Evolutionary conservation across 2,113 vertebrate genomes (phyloP), one percentile per base, ranked within the genome.

Genomic region (Nematolebias whitei): DNA sequence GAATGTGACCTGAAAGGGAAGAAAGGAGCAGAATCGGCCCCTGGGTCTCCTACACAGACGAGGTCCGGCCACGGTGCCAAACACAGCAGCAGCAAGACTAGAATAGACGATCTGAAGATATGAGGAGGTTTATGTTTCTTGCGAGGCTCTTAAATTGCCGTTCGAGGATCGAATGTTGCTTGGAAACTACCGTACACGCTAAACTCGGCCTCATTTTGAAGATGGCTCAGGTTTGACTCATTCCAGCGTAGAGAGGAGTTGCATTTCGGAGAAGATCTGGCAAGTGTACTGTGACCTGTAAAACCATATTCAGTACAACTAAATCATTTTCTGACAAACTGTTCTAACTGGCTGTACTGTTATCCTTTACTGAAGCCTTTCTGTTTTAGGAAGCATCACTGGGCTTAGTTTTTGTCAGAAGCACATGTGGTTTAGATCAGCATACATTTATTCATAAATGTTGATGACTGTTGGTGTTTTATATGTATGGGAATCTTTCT

Each of bases 51-150:
- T 11, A 80, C 64, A 26, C 85, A 90, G 63, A 59, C 82, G 53
- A 79, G 80, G 74, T 57, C 81, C 0, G 51, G 85, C 72, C 79
- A 87, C 47, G 26, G 63, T 19, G 78, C 79, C 83, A 92, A 90
- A 55, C 90, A 87, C 70, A 84, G 84, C 73, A 90, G 81, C 85
- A 90, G 73, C 86, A 92, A 90, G 77, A 91, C 85, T 56, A 90
- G 90, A 86, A 85, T 92, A 80, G 88, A 92, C 8, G 93, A 91
- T 80, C 90, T 94, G 63, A 90, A 91, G 71, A 91, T 94, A 79
- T 94, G 78, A 93, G 71, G 52, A 71, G 78, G 76, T 69, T 75
- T 82, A 71, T 63, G 74, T 86, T 85, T 76, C 89, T 76, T 58
- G 51, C 39, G 51, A 69, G 61, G 75, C 74, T 85, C 84, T 91